Base-by-base conservation (phyloP, 2,113 vertebrate genomes). In the Toxotes chatareus region DNA sequence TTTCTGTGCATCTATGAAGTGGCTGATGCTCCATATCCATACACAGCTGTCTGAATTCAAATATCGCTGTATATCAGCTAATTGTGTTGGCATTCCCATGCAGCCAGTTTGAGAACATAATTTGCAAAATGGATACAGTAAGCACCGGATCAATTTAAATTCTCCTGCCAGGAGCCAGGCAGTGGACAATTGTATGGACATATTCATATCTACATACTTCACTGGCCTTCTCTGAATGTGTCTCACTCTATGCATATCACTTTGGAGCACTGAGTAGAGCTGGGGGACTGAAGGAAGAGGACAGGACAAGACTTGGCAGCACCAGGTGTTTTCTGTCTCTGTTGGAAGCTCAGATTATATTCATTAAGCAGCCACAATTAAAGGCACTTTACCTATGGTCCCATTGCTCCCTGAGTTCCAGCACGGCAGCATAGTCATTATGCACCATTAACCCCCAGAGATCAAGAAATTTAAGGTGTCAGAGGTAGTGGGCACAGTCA, bases 101-200 rank as follows among this genome's bases (percentile, higher is more conserved):
- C 73, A 80, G 36, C 4, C 55, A 74, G 34, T 85, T 64, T 83
- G 47, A 80, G 87, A 89, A 84, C n/a, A 72, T 64, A 75, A 92
- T 91, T 84, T 87, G 42, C 44, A 17, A 89, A 93, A 87, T 89
- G 78, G 64, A 76, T 82, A 88, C 36, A 57, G 40, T 61, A 31
- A 86, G 70, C n/a, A 34, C 5, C 10, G 14, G 84, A 90, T 87
- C 82, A 77, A 76, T 89, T 23, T n/a, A 34, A 3, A 36, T 65
- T 59, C 7, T 1, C 14, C 17, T 77, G 27, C 68, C 75, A 21
- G 60, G 36, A 79, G 27, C 42, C 42, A 67, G 27, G 49, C 31
- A 32, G 57, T 55, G 11, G 40, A 1, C 32, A 23, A 42, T 36
- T 79, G 19, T 56, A 38, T 63, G 21, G 44, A 44, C 23, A 55